Evolutionary conservation across 2,888 invertebrate species (phyloP), one percentile per base, ranked within the genome.

Genomic region (Drosophila demipolita): DNA sequence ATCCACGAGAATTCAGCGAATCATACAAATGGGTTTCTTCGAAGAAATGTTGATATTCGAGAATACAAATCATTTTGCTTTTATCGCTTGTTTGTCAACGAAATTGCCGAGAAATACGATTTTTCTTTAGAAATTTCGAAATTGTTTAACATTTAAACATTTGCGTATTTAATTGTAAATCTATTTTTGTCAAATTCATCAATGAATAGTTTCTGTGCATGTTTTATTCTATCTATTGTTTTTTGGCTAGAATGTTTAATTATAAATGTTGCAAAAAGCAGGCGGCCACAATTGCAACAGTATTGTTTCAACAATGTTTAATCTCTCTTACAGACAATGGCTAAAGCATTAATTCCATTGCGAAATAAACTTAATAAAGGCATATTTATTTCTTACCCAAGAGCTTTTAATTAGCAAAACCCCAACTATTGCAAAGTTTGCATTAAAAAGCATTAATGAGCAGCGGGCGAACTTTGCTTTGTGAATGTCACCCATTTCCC

Each of bases 401-500:
- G 38, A 20, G 17, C 48, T 7, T 20, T 35, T 23, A 6, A 12
- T 29, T 42, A 26, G 36, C 33, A 35, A 6, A 42, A 3, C 20
- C 6, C 7, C 29, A 29, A 29, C 29, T 29, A 20, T 15, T 33
- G 23, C 33, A 50, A 12, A 45, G 52, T 23, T 40, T 17, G 26
- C 33, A 36, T 32, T 40, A 17, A 67, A 67, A 40, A 69, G 58
- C 57, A 50, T 49, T 49, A 36, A 66, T 54, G 29, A 48, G 12
- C 20, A 11, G 42, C 32, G n/a, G n/a, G 33, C 6, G n/a, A 2
- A 26, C 26, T 29, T 29, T 26, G 49, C 9, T 49, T 11, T 6
- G 49, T 9, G 45, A 54, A 12, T 12, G 38, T 70, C 76, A 58
- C 75, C 80, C 52, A 61, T 6, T 29, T 6, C 29, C 29, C 63